These are phyloP conservation scores for Rhimphoctona megacephalus DNA, from an alignment of 2,888 invertebrate species.

Conservation along the genomic window DNA sequence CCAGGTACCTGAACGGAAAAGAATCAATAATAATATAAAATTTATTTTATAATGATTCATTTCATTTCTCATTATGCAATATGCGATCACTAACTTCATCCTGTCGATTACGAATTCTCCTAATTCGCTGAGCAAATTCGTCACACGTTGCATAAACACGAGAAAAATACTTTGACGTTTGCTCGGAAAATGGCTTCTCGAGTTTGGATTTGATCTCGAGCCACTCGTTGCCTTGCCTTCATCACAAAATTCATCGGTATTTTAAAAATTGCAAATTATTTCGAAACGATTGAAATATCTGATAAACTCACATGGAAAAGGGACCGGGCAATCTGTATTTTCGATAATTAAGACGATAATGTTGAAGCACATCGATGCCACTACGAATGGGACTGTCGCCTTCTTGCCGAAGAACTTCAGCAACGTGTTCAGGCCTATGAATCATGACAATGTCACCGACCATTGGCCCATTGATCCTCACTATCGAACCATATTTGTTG, in stretches of 20 bases:
- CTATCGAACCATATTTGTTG: constrained; percentile 88
- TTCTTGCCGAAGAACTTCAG: constrained; percentile 88
- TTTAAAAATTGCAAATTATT: neutral
- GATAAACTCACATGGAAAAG: constrained; percentile 86
- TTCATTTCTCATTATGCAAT: neutral
- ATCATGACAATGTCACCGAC: constrained; percentile 88
- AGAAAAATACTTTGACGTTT: constrained; percentile 78
- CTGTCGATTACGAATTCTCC: constrained; percentile 87
- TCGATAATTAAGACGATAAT: constrained; percentile 87
- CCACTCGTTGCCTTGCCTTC: constrained; percentile 87
- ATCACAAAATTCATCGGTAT: neutral
- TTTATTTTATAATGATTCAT: constrained; percentile 12
- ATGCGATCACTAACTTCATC: constrained; percentile 86
- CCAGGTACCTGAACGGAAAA: constrained; percentile 78
- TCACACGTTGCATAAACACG: constrained; percentile 83
- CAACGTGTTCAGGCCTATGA: constrained; percentile 88
- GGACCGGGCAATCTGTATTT: constrained; percentile 86
- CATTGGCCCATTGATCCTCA: constrained; percentile 88
- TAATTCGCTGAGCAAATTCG: constrained; percentile 85
- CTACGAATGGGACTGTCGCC: constrained; percentile 88
- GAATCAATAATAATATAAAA: neutral
- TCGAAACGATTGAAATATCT: neutral
- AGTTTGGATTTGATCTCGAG: constrained; percentile 86
- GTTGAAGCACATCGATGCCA: constrained; percentile 88
- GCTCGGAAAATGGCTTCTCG: constrained; percentile 85